These are phyloP conservation scores for Microtus montanus DNA, from an alignment of 2,113 vertebrate genomes.

Conservation along the genomic window DNA sequence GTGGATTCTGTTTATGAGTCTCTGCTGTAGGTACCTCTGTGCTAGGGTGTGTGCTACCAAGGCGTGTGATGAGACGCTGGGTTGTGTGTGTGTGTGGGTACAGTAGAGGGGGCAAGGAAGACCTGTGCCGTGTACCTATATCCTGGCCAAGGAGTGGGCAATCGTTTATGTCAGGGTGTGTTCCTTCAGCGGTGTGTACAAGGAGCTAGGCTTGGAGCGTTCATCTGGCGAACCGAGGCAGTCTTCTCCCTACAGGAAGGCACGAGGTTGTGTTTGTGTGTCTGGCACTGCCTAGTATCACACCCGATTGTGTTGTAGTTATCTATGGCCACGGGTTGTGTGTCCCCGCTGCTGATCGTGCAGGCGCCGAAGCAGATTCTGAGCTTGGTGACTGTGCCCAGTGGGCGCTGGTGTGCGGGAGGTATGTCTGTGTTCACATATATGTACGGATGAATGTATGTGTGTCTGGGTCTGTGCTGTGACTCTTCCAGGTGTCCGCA, in stretches of 20 bases:
- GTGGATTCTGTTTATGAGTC: conserved; percentile 53
- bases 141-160: conserved; percentile 5
- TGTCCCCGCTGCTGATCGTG: conserved; percentile 49
- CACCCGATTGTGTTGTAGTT: conserved; percentile 42
- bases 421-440: conserved; percentile 65
- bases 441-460: conserved; percentile 60
- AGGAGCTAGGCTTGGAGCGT: conserved; percentile 13
- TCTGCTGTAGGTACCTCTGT: conserved; percentile 60
- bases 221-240: conserved; percentile 10
- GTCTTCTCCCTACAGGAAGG: neutral
- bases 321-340: conserved; percentile 22
- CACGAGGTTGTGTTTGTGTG: conserved; percentile 43
- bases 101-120: neutral
- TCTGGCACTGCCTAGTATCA: conserved; percentile 21
- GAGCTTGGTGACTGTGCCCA: conserved; percentile 65
- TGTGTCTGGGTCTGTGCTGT: conserved; percentile 21
- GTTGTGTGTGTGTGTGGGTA: conserved; percentile 23
- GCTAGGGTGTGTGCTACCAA: conserved; percentile 64
- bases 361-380: conserved; percentile 47
- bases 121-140: conserved; percentile 2
- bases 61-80: conserved; percentile 41
- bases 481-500: conserved; percentile 41
- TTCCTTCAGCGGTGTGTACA: conserved; percentile 43
- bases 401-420: conserved; percentile 71
- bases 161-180: conserved; percentile 58